phyloP scores from a whole-genome alignment of 2,888 invertebrate genomes.

The Diaperis boleti region DNA sequence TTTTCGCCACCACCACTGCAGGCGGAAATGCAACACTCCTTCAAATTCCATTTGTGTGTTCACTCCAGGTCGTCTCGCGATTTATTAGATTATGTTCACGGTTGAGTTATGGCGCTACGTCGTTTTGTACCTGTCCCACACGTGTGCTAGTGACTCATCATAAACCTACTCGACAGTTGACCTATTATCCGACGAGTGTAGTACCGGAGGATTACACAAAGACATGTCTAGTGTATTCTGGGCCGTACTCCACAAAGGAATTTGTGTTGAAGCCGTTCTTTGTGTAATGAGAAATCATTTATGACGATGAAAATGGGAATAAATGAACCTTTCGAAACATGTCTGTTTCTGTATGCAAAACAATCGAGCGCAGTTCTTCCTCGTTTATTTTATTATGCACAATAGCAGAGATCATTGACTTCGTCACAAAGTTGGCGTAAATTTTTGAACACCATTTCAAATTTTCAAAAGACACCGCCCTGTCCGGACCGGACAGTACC shows the following conservation, averaged over 20 bases:
- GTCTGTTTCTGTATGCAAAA: too few relatives aligned
- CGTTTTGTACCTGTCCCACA: constrained; percentile 39
- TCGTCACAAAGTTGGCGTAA: too few relatives aligned
- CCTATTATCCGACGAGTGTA: constrained; percentile 6
- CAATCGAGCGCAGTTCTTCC: too few relatives aligned
- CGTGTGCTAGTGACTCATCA: constrained; percentile 39
- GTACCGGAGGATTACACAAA: not conserved
- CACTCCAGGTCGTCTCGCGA: constrained; percentile 21
- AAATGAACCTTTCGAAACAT: not conserved
- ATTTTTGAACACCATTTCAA: too few relatives aligned
- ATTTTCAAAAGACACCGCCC: too few relatives aligned
- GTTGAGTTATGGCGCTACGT: constrained; percentile 27
- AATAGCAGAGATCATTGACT: too few relatives aligned
- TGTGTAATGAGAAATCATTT: not conserved
- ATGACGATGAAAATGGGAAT: not conserved
- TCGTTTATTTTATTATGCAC: too few relatives aligned
- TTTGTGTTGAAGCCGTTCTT: not conserved
- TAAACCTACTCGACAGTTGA: constrained; percentile 20
- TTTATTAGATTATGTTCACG: constrained; percentile 35
- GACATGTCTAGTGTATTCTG: constrained; percentile 15
- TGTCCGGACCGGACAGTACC: too few relatives aligned
- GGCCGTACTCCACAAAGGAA: constrained; percentile 6
- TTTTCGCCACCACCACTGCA: constrained; percentile 41
- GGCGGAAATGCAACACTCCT: constrained; percentile 50
- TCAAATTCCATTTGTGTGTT: constrained; percentile 30